phyloP scores from a whole-genome alignment of 1,140 invertebrate genomes.

The Pemphigus obesinymphae region DNA sequence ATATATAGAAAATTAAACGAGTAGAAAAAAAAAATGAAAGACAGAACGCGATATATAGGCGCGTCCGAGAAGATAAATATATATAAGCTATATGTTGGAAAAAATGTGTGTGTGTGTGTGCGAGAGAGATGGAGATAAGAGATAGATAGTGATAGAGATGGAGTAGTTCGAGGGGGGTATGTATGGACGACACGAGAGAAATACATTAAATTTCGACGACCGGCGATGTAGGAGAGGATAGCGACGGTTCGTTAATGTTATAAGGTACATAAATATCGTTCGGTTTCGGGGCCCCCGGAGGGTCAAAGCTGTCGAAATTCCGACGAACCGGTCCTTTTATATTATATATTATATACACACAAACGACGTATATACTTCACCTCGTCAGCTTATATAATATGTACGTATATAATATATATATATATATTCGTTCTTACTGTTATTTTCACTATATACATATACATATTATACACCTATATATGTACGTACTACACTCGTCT shows the following conservation, averaged over 20 bases:
- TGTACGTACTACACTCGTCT: not conserved
- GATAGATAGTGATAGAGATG: no score
- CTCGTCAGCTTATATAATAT: not conserved
- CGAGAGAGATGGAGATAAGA: no score
- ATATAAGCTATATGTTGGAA: not conserved
- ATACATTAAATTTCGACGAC: not conserved
- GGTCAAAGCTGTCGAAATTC: conserved; percentile 35
- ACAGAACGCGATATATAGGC: not conserved
- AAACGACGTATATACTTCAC: not conserved
- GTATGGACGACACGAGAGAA: not conserved
- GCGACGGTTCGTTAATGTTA: conserved; percentile 8
- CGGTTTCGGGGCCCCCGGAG: conserved; percentile 23
- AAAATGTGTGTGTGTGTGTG: not conserved
- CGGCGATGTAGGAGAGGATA: not conserved
- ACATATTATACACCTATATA: not conserved
- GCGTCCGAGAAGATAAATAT: not conserved
- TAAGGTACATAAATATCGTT: conserved; percentile 33
- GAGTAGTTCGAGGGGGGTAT: no score
- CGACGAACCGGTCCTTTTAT: conserved; percentile 26
- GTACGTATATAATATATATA: no score
- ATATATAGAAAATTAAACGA: no score
- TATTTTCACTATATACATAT: not conserved
- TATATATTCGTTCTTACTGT: not conserved
- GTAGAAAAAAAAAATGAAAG: not conserved
- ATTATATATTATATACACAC: no score